These are phyloP conservation scores for Mirza zaza DNA, from an alignment of 2,113 vertebrate species.

Conservation along the genomic window DNA sequence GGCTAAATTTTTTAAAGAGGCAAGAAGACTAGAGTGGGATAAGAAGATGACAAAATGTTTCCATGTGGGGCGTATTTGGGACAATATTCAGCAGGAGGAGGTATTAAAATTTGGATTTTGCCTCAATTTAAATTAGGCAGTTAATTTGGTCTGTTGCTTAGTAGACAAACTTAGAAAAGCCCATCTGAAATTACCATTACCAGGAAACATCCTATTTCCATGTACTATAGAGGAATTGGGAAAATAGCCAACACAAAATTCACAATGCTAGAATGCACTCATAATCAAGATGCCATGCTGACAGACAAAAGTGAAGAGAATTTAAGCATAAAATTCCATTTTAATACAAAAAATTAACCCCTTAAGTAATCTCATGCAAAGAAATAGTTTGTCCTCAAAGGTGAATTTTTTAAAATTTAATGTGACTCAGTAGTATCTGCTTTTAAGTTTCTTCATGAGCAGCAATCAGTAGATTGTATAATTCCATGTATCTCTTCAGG, in stretches of 20 bases:
- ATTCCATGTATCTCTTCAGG: background rate
- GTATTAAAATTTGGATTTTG: background rate
- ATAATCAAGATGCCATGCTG: slow-evolving; percentile 23
- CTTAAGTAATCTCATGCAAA: slow-evolving; percentile 25
- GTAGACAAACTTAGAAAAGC: background rate
- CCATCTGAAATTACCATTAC: background rate
- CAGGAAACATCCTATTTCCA: background rate
- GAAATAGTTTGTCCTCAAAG: background rate
- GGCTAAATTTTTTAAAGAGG: background rate
- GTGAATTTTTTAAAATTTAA: background rate
- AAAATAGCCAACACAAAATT: slow-evolving; percentile 26
- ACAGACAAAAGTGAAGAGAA: slow-evolving; percentile 27
- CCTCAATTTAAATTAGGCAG: slow-evolving; percentile 3
- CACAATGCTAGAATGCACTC: background rate
- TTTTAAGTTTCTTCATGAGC: slow-evolving; percentile 39
- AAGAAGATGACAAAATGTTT: background rate
- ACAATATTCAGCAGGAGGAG: background rate
- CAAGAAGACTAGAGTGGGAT: background rate
- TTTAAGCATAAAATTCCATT: slow-evolving; percentile 39
- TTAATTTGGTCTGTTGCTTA: slow-evolving; percentile 8
- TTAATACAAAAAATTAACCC: background rate
- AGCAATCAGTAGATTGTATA: slow-evolving; percentile 28
- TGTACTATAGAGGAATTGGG: background rate
- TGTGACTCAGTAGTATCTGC: background rate
- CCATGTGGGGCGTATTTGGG: background rate